Evolutionary conservation across 2,113 vertebrate genomes (phyloP).

Genomic region (Ptilorrhoa leucosticta): DNA sequence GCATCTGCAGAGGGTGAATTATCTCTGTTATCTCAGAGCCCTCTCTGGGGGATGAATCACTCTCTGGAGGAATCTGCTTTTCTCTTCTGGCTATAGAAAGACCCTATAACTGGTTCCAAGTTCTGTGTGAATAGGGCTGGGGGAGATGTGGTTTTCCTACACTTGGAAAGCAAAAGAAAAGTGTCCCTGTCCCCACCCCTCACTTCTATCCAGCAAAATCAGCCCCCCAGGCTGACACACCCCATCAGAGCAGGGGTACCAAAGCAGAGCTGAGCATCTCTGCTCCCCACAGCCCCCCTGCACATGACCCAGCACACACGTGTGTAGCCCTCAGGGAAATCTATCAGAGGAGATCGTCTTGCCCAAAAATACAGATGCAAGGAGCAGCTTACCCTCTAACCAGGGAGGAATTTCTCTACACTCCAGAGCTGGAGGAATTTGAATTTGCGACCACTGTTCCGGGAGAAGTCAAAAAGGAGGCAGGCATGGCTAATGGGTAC

Average conservation of each 20-base stretch:
- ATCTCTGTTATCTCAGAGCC: neutral
- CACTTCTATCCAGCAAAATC: neutral
- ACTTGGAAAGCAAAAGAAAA: neutral
- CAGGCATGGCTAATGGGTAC: neutral
- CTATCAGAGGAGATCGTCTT: neutral
- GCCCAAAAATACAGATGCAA: neutral
- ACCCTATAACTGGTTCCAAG: neutral
- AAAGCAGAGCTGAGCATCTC: neutral
- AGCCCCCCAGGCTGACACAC: neutral
- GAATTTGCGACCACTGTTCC: neutral
- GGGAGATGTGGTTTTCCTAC: neutral
- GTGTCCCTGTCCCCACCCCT: neutral
- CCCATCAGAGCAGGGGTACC: neutral
- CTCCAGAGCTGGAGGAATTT: neutral
- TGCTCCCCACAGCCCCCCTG: neutral
- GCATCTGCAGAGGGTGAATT: constrained; percentile 16
- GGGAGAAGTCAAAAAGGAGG: neutral
- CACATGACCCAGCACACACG: neutral
- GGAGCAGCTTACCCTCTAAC: neutral
- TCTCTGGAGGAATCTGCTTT: neutral
- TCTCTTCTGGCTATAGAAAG: neutral
- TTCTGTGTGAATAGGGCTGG: neutral
- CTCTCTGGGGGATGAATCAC: neutral
- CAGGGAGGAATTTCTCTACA: neutral
- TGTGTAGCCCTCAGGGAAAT: neutral